A percentile compares a stretch with the other conserved stretches of the same genome.
These are phyloP conservation scores for Pleuronectes platessa DNA, from an alignment of 2,113 vertebrate genomes.

Conservation along the genomic window DNA sequence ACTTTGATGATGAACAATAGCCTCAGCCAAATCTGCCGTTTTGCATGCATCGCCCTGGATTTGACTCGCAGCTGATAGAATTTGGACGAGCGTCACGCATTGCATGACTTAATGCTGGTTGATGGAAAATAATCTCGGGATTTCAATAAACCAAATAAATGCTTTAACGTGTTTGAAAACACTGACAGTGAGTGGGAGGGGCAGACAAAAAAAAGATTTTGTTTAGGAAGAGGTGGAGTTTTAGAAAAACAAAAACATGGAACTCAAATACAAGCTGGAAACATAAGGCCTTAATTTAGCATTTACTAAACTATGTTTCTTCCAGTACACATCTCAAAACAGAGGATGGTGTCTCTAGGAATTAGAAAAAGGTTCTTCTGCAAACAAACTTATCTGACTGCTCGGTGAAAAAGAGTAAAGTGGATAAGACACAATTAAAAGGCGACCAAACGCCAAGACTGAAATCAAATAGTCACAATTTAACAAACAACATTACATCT, in stretches of 20 bases:
- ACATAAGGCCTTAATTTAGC: constrained; percentile 32
- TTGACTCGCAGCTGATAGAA: constrained; percentile 29
- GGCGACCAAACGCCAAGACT: too few relatives aligned
- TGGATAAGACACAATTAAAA: too few relatives aligned
- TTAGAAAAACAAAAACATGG: constrained; percentile 10
- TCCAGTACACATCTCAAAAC: constrained; percentile 7
- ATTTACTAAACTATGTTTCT: constrained; percentile 26
- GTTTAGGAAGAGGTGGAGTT: neutral
- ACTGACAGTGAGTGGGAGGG: neutral
- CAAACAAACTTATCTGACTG: neutral
- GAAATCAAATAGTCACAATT: too few relatives aligned
- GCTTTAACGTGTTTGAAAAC: constrained; percentile 12
- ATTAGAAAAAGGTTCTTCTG: neutral
- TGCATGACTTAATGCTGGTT: constrained; percentile 43
- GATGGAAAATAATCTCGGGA: constrained; percentile 51
- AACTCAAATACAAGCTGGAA: constrained; percentile 15
- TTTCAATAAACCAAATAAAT: constrained; percentile 42
- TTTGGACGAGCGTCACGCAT: constrained; percentile 7
- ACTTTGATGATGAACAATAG: constrained; percentile 28
- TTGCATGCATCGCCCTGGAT: constrained; percentile 63
- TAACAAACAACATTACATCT: too few relatives aligned
- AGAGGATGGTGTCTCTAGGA: too few relatives aligned
- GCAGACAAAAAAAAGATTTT: neutral
- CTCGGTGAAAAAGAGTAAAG: too few relatives aligned
- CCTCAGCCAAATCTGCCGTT: constrained; percentile 68